Percentiles rank a stretch among this genome's conserved stretches.
Conservation (phyloP, 2,797 vertebrate genomes). For the Dicrostonyx torquatus region DNA sequence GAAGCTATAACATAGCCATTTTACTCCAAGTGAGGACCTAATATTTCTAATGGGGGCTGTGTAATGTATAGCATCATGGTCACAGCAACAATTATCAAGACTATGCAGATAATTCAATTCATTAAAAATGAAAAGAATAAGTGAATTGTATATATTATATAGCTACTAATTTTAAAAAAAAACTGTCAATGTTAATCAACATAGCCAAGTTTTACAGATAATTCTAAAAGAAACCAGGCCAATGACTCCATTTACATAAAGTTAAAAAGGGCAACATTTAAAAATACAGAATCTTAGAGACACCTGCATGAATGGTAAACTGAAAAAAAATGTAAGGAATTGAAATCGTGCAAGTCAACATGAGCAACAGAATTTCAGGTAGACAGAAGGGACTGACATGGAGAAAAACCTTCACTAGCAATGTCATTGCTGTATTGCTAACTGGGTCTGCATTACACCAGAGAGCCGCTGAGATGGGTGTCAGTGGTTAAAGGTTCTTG, state of each 20-base stretch:
- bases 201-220: neutral
- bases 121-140: neutral
- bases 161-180: neutral
- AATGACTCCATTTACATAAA: conserved; percentile 17
- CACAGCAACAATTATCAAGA: neutral
- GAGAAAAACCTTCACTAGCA: neutral
- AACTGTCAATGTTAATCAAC: neutral
- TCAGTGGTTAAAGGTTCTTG: neutral
- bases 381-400: neutral
- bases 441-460: neutral
- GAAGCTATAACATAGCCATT: neutral
- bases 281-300: conserved; percentile 1
- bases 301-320: neutral
- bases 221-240: conserved; percentile 5
- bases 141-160: neutral
- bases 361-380: neutral
- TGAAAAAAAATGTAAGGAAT: neutral
- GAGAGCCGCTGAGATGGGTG: neutral
- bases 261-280: neutral
- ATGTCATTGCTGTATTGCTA: neutral
- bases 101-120: neutral
- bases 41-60: neutral
- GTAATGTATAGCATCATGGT: neutral
- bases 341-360: neutral
- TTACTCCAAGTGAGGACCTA: neutral